These are phyloP conservation scores for Diaprepes abbreviatus DNA, from an alignment of 2,888 invertebrate genomes.

Conservation along the genomic window DNA sequence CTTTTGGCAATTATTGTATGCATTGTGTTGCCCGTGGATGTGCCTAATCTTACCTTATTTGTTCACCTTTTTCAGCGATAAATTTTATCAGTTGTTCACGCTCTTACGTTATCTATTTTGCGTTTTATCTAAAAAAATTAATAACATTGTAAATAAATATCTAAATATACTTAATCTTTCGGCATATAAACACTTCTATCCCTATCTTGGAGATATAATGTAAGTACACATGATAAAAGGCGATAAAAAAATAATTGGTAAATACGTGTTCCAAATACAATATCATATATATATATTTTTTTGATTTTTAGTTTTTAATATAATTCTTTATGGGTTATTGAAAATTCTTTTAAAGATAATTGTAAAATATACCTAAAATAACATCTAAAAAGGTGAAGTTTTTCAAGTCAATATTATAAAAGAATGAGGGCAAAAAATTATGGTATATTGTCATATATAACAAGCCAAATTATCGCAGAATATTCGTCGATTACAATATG, in stretches of 20 bases:
- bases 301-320: no score
- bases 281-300: no score
- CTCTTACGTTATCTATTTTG: not conserved
- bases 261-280: not conserved
- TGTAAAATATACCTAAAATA: no score
- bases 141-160: conserved; percentile 28
- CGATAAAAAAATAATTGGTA: not conserved
- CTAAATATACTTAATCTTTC: conserved; percentile 27
- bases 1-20: not conserved
- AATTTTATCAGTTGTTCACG: conserved; percentile 28
- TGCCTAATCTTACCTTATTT: conserved; percentile 7
- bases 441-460: no score
- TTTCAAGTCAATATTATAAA: no score
- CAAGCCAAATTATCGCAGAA: no score
- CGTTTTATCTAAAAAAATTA: conserved; percentile 35
- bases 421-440: no score
- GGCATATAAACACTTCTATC: conserved; percentile 14
- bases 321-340: no score
- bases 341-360: no score
- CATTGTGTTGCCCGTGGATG: not conserved
- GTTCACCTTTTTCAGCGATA: conserved; percentile 22
- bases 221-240: not conserved
- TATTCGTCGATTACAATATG: no score
- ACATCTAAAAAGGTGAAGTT: no score
- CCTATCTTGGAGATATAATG: conserved; percentile 7